phyloP scores from a whole-genome alignment of 2,797 vertebrate species.

The Salmo trutta region DNA sequence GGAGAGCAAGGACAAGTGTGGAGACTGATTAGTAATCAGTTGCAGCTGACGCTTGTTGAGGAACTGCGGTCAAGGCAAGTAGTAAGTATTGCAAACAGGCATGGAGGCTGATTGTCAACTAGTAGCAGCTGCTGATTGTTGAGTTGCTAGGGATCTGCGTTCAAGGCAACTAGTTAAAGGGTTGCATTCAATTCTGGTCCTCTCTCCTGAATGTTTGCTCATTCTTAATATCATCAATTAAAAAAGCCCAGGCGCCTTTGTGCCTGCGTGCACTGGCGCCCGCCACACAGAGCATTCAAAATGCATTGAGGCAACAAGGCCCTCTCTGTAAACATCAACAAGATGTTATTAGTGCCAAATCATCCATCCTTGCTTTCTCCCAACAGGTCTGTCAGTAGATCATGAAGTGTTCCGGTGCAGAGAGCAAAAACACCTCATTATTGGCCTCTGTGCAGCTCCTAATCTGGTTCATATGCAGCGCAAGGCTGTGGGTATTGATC shows the following conservation, averaged over 20 bases:
- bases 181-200: no score
- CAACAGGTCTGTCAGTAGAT: slow-evolving; percentile 6
- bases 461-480: slow-evolving; percentile 53
- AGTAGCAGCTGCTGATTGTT: no score
- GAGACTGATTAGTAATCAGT: no score
- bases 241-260: neutral
- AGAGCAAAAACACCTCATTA: slow-evolving; percentile 49
- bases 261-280: neutral
- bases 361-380: slow-evolving; percentile 17
- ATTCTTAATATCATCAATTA: slow-evolving; percentile 7
- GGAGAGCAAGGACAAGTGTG: no score
- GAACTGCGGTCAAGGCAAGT: no score
- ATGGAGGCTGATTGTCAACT: no score
- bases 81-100: no score
- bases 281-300: neutral
- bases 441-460: slow-evolving; percentile 52
- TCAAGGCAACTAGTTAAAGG: neutral
- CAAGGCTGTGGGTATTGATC: slow-evolving; percentile 68
- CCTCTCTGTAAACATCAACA: slow-evolving; percentile 9
- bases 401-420: slow-evolving; percentile 14
- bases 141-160: no score
- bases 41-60: no score
- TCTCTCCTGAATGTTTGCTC: no score
- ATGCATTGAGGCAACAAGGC: neutral
- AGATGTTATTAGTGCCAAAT: slow-evolving; percentile 3